These are phyloP conservation scores for Alouatta palliata DNA, from an alignment of 2,113 vertebrate genomes.

Conservation along the genomic window DNA sequence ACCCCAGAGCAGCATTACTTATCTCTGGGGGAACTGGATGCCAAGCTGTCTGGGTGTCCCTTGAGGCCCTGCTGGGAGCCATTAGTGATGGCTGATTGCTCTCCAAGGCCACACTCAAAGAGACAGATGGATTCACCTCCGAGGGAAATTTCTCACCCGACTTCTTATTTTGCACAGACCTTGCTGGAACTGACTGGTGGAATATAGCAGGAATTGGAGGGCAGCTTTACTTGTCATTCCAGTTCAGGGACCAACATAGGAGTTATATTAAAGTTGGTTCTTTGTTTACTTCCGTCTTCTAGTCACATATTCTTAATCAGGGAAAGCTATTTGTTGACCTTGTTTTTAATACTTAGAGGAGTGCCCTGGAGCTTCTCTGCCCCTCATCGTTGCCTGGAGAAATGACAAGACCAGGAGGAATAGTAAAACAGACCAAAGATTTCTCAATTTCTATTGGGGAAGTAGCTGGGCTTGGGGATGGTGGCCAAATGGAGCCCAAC, in stretches of 20 bases:
- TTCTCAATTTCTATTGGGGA: neutral
- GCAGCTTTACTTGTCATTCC: neutral
- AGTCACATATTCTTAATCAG: neutral
- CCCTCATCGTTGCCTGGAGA: neutral
- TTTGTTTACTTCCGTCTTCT: neutral
- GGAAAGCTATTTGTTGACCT: neutral
- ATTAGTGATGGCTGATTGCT: constrained; percentile 61
- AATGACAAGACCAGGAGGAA: neutral
- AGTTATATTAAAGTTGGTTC: neutral
- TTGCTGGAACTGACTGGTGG: constrained; percentile 9
- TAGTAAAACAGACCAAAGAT: neutral
- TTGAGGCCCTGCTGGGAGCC: neutral
- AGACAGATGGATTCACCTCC: constrained; percentile 7
- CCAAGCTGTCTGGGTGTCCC: neutral
- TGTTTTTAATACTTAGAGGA: neutral
- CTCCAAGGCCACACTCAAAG: neutral
- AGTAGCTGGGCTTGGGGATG: neutral
- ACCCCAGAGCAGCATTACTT: neutral
- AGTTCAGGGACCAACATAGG: neutral
- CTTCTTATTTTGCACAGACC: constrained; percentile 14
- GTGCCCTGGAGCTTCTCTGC: neutral
- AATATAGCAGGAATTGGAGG: neutral
- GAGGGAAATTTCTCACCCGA: constrained; percentile 19
- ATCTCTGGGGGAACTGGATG: constrained; percentile 50
- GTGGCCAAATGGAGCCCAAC: neutral